Base-by-base conservation (phyloP, 2,797 vertebrate genomes). In the Neostethus bicornis region DNA sequence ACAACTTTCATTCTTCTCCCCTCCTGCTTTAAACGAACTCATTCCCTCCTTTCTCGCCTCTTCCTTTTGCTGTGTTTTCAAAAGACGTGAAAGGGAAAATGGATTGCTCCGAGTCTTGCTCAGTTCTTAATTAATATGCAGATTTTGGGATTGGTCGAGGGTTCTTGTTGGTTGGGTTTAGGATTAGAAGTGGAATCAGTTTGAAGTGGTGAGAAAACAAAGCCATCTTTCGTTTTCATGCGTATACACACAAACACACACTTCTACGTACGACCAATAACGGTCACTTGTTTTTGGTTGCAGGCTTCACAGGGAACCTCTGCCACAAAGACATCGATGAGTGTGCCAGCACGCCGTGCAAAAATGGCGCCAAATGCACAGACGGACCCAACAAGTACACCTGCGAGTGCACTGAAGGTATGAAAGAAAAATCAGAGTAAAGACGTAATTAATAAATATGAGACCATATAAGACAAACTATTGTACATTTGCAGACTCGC, bases 341-440 rank as follows among this genome's bases (percentile, higher is more conserved):
- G 83, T 99, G 97, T 0, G 95, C 97, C 55, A 98, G 96, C 87
- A 99, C 97, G 0, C 97, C 97, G 2, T 99, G 97, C 85, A 91
- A 92, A 87, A 98, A 99, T 0, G 96, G 96, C 0, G 97, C 95
- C 80, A 96, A 93, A 66, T 99, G 97, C 35, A 85, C 94, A 25
- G 96, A 99, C 0, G 96, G 96, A 2, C 93, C 96, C 64, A 98
- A 97, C 84, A 92, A 93, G 75, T 99, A 99, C 85, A 94, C 87
- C 69, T 99, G 97, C 72, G 92, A 95, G 81, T 99, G 97, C 79
- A 90, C 95, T 0, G 95, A 98, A 93, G 97, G 97, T 98, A 92
- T 10, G 13, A 4, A 29, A 3, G 3, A 20, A 2, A 28, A 7
- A 41, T 51, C 4, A 19, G 12, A n/a, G 11, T 21, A 32, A 31